Percentiles rank a stretch among this genome's conserved stretches.
Evolutionary conservation across 2,797 vertebrate species (phyloP).

Genomic region (Sciurus carolinensis): DNA sequence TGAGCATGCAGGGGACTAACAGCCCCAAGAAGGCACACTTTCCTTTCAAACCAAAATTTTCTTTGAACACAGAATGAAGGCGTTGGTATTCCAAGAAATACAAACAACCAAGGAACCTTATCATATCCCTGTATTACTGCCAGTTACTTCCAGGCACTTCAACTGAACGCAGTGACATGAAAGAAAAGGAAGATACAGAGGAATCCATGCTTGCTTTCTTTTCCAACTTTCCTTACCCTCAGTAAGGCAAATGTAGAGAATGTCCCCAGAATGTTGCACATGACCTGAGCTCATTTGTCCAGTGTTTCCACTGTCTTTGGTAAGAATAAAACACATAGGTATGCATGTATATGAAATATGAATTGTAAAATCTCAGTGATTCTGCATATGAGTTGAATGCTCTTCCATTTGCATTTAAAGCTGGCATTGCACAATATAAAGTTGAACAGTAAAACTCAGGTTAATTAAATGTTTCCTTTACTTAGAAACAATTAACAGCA

Average conservation of each 20-base stretch:
- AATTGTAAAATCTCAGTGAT: background rate
- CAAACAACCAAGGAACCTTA: background rate
- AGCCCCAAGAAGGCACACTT: background rate
- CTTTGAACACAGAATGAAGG: background rate
- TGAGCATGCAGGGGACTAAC: background rate
- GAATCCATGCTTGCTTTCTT: background rate
- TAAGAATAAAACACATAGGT: constrained; percentile 3
- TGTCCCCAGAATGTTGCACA: background rate
- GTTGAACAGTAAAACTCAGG: background rate
- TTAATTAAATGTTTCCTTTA: constrained; percentile 51
- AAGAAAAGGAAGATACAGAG: background rate
- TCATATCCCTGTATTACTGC: background rate
- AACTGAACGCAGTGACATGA: background rate
- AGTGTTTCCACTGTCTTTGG: background rate
- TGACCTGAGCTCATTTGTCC: background rate
- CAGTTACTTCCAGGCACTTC: background rate
- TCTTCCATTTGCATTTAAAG: constrained; percentile 44
- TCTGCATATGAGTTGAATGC: background rate
- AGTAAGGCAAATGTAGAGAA: background rate
- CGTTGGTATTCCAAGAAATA: background rate
- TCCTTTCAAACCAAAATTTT: constrained; percentile 21
- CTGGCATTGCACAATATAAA: background rate
- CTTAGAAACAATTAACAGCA: constrained; percentile 48
- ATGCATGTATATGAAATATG: background rate
- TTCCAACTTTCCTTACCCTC: background rate